A percentile compares a stretch with the other conserved stretches of the same genome.
These are phyloP conservation scores for Sus cebifrons DNA, from an alignment of 2,797 vertebrate genomes.

Conservation along the genomic window DNA sequence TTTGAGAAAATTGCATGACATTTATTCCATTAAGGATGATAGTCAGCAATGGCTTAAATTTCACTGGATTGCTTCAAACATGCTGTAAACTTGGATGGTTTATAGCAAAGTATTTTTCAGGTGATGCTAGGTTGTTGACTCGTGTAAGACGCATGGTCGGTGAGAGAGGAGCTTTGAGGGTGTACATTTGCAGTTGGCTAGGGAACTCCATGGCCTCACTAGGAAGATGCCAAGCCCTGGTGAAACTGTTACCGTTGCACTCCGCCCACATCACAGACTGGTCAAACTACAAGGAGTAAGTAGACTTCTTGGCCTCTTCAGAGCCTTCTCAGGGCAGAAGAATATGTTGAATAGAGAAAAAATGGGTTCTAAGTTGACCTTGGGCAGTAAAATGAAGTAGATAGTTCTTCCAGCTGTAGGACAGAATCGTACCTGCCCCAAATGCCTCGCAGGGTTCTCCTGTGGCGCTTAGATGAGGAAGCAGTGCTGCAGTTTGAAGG, in stretches of 20 bases:
- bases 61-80: constrained; percentile 39
- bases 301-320: background rate
- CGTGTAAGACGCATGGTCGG: background rate
- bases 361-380: background rate
- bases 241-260: background rate
- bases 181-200: background rate
- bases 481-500: background rate
- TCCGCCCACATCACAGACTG: background rate
- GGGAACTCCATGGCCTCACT: background rate
- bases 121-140: background rate
- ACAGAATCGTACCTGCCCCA: background rate
- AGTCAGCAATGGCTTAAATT: background rate
- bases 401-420: background rate
- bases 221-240: background rate
- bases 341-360: background rate
- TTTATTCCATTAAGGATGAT: background rate
- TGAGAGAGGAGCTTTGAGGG: background rate
- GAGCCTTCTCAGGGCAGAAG: background rate
- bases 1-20: constrained; percentile 48
- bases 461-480: background rate
- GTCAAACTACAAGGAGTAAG: background rate
- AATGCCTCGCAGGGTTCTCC: background rate
- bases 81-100: background rate
- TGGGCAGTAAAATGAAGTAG: background rate
- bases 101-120: background rate